Conservation (phyloP, 2,797 vertebrate genomes). For the Austrolebias charrua region DNA sequence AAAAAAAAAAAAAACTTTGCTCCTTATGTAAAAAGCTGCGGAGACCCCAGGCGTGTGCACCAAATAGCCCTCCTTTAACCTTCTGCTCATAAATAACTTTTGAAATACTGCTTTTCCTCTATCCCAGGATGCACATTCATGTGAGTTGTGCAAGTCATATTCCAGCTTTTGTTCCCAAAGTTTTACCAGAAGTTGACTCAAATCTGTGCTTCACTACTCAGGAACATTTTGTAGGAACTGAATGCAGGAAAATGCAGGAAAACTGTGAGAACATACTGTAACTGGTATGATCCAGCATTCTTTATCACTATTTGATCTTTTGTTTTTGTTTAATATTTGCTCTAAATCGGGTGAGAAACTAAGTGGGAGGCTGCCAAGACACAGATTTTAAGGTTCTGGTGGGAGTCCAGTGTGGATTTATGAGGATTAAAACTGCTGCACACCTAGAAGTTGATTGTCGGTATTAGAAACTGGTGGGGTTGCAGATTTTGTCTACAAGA, state of each 20-base stretch:
- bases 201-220: neutral
- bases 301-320: slow-evolving; percentile 22
- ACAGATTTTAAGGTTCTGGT: slow-evolving; percentile 46
- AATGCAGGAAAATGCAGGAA: slow-evolving; percentile 1
- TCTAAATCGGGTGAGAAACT: slow-evolving; percentile 20
- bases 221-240: neutral
- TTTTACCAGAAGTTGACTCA: slow-evolving; percentile 18
- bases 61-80: slow-evolving; percentile 36
- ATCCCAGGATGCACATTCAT: slow-evolving; percentile 25
- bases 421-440: slow-evolving; percentile 39
- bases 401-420: slow-evolving; percentile 48
- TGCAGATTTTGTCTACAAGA: neutral
- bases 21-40: slow-evolving; percentile 28
- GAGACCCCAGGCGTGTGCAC: slow-evolving; percentile 34
- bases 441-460: slow-evolving; percentile 8
- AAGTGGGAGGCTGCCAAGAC: slow-evolving; percentile 34
- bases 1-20: slow-evolving; percentile 40
- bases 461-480: slow-evolving; percentile 5
- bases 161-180: slow-evolving; percentile 10
- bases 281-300: slow-evolving; percentile 14
- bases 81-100: slow-evolving; percentile 49
- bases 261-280: slow-evolving; percentile 5
- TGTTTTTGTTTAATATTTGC: slow-evolving; percentile 30
- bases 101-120: slow-evolving; percentile 26
- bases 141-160: slow-evolving; percentile 23